Evolutionary conservation across 2,797 vertebrate species (phyloP).

Genomic region (Oreortyx pictus): DNA sequence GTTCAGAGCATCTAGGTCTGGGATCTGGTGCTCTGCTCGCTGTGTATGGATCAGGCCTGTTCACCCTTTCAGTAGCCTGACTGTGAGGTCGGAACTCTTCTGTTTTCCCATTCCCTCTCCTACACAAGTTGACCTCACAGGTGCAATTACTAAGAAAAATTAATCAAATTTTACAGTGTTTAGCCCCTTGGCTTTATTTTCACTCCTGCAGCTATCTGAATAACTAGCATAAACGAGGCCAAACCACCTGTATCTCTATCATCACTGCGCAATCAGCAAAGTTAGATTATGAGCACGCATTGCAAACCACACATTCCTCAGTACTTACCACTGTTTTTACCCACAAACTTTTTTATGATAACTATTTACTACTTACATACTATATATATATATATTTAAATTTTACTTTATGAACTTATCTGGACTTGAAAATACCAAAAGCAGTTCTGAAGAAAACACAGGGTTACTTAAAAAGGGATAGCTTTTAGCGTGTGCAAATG

Average conservation of each 20-base stretch:
- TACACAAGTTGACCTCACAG: not conserved
- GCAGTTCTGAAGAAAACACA: not conserved
- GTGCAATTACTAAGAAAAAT: constrained; percentile 24
- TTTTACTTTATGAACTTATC: not conserved
- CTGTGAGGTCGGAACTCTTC: not conserved
- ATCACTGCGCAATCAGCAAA: constrained; percentile 28
- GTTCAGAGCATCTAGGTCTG: not conserved
- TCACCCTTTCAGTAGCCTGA: not conserved
- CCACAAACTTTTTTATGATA: not conserved
- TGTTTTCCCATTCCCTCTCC: not conserved
- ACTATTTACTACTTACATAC: not conserved
- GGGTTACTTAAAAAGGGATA: not conserved
- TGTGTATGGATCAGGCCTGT: not conserved
- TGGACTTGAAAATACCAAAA: not conserved
- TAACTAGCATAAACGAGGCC: not conserved
- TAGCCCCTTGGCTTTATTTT: constrained; percentile 54
- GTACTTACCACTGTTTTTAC: not conserved
- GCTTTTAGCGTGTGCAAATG: not conserved
- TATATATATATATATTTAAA: no score
- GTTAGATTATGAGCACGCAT: not conserved
- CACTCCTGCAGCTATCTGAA: constrained; percentile 27
- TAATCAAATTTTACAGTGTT: constrained; percentile 18
- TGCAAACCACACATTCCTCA: constrained; percentile 32
- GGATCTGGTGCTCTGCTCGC: rapidly evolving
- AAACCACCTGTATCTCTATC: constrained; percentile 47